Percentiles rank a stretch among this genome's conserved stretches.
These are phyloP conservation scores for Hypomecis punctinalis DNA, from an alignment of 2,888 invertebrate species.

Conservation along the genomic window DNA sequence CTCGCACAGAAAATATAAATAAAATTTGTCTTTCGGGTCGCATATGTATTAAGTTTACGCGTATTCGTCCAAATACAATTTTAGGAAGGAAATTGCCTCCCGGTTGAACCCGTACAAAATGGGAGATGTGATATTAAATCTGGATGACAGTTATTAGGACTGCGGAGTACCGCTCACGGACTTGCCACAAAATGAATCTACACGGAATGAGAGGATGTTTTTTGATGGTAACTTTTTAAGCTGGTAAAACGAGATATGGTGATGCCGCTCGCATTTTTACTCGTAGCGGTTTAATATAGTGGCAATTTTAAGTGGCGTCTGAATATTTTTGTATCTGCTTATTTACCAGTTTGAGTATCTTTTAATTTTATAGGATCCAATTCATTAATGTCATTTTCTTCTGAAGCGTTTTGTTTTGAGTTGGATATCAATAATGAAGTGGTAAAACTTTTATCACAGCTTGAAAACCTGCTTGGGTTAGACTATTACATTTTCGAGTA, in stretches of 20 bases:
- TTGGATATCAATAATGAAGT: too few relatives aligned
- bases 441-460: too few relatives aligned
- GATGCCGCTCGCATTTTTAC: conserved; percentile 25
- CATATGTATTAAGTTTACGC: conserved; percentile 79
- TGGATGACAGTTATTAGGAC: conserved; percentile 81
- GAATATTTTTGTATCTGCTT: conserved; percentile 4
- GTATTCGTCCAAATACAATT: conserved; percentile 81
- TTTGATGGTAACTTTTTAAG: conserved; percentile 62
- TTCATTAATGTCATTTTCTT: too few relatives aligned
- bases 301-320: conserved; percentile 19
- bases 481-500: too few relatives aligned
- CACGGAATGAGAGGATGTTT: conserved; percentile 64
- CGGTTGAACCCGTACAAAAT: conserved; percentile 74
- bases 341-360: background rate
- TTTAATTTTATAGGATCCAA: too few relatives aligned
- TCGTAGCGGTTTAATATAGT: conserved; percentile 30
- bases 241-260: conserved; percentile 47
- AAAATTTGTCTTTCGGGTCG: conserved; percentile 77
- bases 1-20: conserved; percentile 68
- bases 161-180: conserved; percentile 61
- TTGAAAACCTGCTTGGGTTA: too few relatives aligned
- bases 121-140: conserved; percentile 82
- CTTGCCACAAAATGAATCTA: conserved; percentile 63
- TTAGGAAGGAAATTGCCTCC: conserved; percentile 81
- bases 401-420: too few relatives aligned